Evolutionary conservation across 2,113 vertebrate species (phyloP), one percentile per base, ranked within the genome.

Genomic region (Trematocara zebra): DNA sequence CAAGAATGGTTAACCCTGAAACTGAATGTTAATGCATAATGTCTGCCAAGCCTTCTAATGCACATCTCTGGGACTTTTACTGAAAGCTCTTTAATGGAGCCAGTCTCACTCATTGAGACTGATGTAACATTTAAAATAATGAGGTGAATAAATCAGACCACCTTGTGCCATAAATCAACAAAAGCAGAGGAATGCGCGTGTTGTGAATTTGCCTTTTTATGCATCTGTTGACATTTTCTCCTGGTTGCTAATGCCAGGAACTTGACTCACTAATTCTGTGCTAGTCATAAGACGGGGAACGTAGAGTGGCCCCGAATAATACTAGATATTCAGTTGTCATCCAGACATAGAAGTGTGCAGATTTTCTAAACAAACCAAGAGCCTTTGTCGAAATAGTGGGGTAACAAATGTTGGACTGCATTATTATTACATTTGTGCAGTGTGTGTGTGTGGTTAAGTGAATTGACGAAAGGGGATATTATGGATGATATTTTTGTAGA

Each of bases 401-500:
- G 54, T 44, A 56, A 84, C 69, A 91, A 83, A 44, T 86, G 79
- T 33, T 79, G 56, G 51, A 67, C 78, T 83, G 82, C 53, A 57
- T 81, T 54, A 20, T 72, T 54, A 35, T 61, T 61, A 61, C 53
- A 18, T 81, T 59, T 85, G 69, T 69, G 64, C 64, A 6, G 40
- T 17, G 40, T 47, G 35, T 20, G 80, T 88, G 18, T 26, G 86
- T 84, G 88, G 81, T 84, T 88, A 31, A 20, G n/a, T 64, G 82
- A 78, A 76, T 78, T 89, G 88, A 87, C 89, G 81, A 87, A 64
- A 37, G 80, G 88, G 92, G 78, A 47, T 89, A 80, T 89, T 91
- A 52, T 85, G 76, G 82, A 37, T 86, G 35, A 84, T 87, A 67
- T 89, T 90, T 92, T 82, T 83, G 37, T 80, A 90, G 90, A 94